Percentiles rank a stretch among this genome's conserved stretches.
These are phyloP conservation scores for Achatina immaculata DNA, from an alignment of 1,140 invertebrate genomes.

Conservation along the genomic window DNA sequence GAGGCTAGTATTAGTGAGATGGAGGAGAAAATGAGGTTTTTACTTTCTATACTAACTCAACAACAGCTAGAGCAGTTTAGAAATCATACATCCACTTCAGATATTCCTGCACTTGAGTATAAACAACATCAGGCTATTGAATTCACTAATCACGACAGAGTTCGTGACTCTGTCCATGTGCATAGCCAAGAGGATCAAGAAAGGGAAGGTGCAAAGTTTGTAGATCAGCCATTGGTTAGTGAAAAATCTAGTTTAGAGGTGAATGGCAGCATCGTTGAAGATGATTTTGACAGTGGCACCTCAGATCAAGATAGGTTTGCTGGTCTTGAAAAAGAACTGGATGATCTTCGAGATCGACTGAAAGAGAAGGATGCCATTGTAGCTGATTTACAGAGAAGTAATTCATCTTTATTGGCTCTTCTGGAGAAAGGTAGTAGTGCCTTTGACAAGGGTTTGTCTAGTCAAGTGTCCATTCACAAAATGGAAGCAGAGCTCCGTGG, in stretches of 20 bases:
- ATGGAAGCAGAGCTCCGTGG: slow-evolving; percentile 63
- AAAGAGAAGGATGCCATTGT: slow-evolving; percentile 63
- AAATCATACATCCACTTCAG: slow-evolving; percentile 22
- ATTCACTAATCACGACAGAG: not conserved
- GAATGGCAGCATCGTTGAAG: slow-evolving; percentile 29
- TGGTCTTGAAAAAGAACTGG: slow-evolving; percentile 43
- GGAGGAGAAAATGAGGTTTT: slow-evolving; percentile 43
- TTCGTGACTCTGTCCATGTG: not conserved
- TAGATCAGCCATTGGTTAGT: not conserved
- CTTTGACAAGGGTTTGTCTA: slow-evolving; percentile 47
- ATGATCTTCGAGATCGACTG: slow-evolving; percentile 49
- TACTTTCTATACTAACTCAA: slow-evolving; percentile 42
- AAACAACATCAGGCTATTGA: slow-evolving; percentile 42
- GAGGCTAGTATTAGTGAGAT: slow-evolving; percentile 49
- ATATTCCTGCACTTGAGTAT: slow-evolving; percentile 50
- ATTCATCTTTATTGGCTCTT: slow-evolving; percentile 62
- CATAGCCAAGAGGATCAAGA: not conserved
- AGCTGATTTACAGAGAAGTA: slow-evolving; percentile 61
- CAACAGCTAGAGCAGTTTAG: slow-evolving; percentile 43
- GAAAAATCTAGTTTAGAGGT: not conserved
- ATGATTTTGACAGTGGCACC: slow-evolving; percentile 12
- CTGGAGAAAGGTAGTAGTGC: slow-evolving; percentile 54
- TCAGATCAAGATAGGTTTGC: slow-evolving; percentile 31
- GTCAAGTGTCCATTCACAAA: slow-evolving; percentile 55
- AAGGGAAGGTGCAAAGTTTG: not conserved